Evolutionary conservation across 1,140 invertebrate species (phyloP), one percentile per base, ranked within the genome.

Genomic region (Chionoecetes opilio): DNA sequence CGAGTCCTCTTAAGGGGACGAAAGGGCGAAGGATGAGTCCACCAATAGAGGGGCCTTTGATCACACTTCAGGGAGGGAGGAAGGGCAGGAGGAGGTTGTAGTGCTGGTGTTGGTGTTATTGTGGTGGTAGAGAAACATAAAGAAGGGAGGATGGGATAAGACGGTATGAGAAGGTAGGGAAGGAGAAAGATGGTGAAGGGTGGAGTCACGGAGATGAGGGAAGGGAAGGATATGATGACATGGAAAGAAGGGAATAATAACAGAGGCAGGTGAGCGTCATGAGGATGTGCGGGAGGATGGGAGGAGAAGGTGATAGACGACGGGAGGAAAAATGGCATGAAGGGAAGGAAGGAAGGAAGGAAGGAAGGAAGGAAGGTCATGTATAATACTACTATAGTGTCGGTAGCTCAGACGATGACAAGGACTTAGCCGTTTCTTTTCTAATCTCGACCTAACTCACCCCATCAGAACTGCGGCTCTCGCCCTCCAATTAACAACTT

Each of bases 401-500:
- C 63, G 63, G 63, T n/a, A n/a, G n/a, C 63, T 75, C 63, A 21
- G n/a, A 5, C 21, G 63, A 75, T 75, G 63, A 75, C 63, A 75
- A 5, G 63, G n/a, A 17, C n/a, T 75, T 26, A 75, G 21, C 8
- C n/a, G 21, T 1, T 75, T 75, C 21, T 53, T 53, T 17, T 53
- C 46, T 53, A 53, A 53, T 53, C 2, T 53, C 46, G 8, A 21
- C 21, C n/a, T 26, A 75, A 75, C 63, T 75, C 63, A 75, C 63
- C 5, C n/a, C 63, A 75, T 75, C 63, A n/a, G 63, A 75, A 75
- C 63, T 53, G 63, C 63, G 63, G 63, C 21, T 53, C 63, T 75
- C 63, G 8, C n/a, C 63, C 63, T 75, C 63, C 63, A 75, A 75
- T 75, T 75, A 75, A 75, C 63, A 75, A 75, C 63, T 75, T 75